Evolutionary conservation across 2,888 invertebrate genomes (phyloP).

Genomic region (Gymnosoma rotundatum): DNA sequence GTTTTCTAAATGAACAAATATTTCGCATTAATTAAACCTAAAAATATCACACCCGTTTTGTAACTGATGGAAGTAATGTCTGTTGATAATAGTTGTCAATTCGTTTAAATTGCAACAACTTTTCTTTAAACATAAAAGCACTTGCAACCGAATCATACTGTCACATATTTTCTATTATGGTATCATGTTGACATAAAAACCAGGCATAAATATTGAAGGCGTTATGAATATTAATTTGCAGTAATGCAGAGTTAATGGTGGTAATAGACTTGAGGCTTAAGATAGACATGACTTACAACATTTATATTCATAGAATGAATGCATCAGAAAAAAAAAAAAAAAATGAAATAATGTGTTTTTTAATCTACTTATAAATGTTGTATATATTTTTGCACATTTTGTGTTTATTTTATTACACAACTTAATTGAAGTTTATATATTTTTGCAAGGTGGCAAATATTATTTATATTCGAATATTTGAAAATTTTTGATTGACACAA

Average conservation of each 20-base stretch:
- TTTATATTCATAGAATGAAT: slow-evolving; percentile 2
- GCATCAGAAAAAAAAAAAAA: too few species aligned
- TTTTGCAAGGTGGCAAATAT: too few species aligned
- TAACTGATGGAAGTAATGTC: background rate
- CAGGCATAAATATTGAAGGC: slow-evolving; percentile 4
- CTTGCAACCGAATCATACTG: background rate
- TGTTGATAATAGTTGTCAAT: background rate
- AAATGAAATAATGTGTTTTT: too few species aligned
- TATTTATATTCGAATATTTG: too few species aligned
- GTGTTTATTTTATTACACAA: too few species aligned
- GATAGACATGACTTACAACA: background rate
- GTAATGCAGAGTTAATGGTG: background rate
- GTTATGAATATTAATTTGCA: slow-evolving; percentile 37
- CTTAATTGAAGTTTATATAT: too few species aligned
- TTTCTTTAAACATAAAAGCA: background rate
- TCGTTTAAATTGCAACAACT: slow-evolving; percentile 10
- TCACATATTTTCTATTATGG: slow-evolving; percentile 26
- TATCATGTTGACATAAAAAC: slow-evolving; percentile 32
- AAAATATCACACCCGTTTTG: background rate
- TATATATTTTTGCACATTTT: too few species aligned
- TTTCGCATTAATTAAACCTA: background rate
- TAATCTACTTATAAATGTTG: too few species aligned
- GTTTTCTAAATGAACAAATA: background rate
- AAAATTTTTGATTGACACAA: too few species aligned
- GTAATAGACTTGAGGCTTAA: background rate